Base-by-base conservation (phyloP, 2,888 invertebrate genomes). In the Zygaena filipendulae region DNA sequence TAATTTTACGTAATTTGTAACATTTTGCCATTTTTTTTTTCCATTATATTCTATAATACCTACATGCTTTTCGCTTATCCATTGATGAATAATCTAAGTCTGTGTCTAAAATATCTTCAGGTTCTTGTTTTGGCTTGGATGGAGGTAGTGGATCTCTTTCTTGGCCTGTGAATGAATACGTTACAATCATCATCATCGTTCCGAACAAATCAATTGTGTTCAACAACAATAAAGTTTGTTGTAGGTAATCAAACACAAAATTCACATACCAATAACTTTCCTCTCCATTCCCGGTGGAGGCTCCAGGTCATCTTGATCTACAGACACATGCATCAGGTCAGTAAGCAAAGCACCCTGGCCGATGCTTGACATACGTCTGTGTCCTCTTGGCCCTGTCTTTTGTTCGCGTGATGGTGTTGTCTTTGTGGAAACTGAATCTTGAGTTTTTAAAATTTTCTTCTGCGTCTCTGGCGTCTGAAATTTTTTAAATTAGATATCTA, bases 71-170 rank as follows among this genome's bases (percentile, higher is more conserved):
- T 36, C 60, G 60, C 27, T 70, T 61, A 37, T 79, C 79, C 13
- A 58, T 51, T 0, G 75, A 68, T 2, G 72, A 68, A 32, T 70
- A 74, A 21, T 77, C 71, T 10, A 57, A 56, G 23, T 80, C 77
- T 19, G 67, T 57, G 24, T 81, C 80, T 10, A 77, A 34, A n/a
- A 77, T 71, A 8, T 77, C 77, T 43, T 77, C 79, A n/a, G 57
- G 53, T 32, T 80, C 77, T 42, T 71, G 67, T 29, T 70, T 71
- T 4, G 64, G 52, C 33, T 63, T 72, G 3, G 51, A 41, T 3
- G 54, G 46, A 5, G 58, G 48, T 1, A 57, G 52, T 14, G 67
- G 67, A 24, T 75, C 75, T 38, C 72, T 54, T 43, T 77, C 77
- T 60, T 75, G 75, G 4, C 70, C 75, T 75, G 27, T n/a, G 43